Evolutionary conservation across 2,113 vertebrate species (phyloP), one percentile per base, ranked within the genome.

Genomic region (Halichoeres trimaculatus): DNA sequence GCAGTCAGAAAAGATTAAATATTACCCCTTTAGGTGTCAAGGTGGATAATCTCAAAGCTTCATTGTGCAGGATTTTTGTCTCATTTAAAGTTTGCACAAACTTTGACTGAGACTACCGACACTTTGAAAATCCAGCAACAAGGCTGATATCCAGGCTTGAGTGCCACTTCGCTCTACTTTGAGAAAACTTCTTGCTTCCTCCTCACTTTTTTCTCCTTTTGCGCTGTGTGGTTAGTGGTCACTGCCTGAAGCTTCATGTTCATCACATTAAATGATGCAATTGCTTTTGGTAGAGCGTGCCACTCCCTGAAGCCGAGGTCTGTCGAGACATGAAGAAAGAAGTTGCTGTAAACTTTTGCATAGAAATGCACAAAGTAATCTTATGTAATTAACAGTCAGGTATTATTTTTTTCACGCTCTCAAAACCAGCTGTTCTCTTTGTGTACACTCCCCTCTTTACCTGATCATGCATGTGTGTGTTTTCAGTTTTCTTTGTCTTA

Each of bases 221-320:
- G 10, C 30, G 11, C 26, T 23, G 4, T 73, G 65, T 66, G 5
- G 62, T 81, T 80, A 41, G 75, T 61, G 38, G 71, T 78, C 43
- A 50, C 7, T 30, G 40, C 38, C 12, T 47, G n/a, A 47, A 54
- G 16, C 13, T 9, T 65, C 43, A 45, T 55, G 9, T 55, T 74
- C 57, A 53, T 34, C 22, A 19, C 30, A 1, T 38, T 76, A 70
- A 78, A 13, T 83, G 10, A 63, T 76, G 66, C 45, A 73, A 19
- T 62, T 64, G 24, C 11, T 64, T 59, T 34, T 12, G n/a, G 16
- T 36, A 19, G 8, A 57, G 20, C 10, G 13, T 1, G 22, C 50
- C 43, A 20, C 62, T 45, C 23, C 41, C 14, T 55, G 45, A 20
- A 52, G n/a, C 0, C 1, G 0, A 38, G 9, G 8, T 74, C 12